These are phyloP conservation scores for Chaetops frenatus DNA, from an alignment of 2,113 vertebrate species.

Conservation along the genomic window DNA sequence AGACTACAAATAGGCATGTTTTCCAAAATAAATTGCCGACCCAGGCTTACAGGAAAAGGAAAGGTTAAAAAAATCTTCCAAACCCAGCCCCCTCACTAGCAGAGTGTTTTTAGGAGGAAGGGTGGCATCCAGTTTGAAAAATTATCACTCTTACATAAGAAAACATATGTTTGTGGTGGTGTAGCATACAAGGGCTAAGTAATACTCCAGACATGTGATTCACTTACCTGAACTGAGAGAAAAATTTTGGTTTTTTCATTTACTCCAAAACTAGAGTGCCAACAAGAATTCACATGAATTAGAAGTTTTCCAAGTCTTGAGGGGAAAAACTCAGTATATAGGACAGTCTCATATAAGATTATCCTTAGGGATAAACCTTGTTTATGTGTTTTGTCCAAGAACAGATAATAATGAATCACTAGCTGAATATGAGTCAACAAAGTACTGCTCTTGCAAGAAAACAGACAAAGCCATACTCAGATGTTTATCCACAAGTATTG, in stretches of 20 bases:
- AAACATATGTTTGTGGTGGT: not conserved
- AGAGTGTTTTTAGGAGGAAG: not conserved
- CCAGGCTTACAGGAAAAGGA: not conserved
- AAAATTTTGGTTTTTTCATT: not conserved
- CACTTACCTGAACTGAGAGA: not conserved
- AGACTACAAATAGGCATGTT: not conserved
- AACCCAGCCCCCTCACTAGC: not conserved
- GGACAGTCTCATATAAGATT: not conserved
- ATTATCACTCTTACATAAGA: not conserved
- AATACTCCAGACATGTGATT: not conserved
- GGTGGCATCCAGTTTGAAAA: not conserved
- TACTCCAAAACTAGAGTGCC: not conserved
- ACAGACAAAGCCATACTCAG: not conserved
- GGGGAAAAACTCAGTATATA: not conserved
- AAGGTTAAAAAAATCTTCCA: not conserved
- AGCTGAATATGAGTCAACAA: conserved; percentile 10
- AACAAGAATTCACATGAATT: not conserved
- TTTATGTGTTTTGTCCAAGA: conserved; percentile 41
- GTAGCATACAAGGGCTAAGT: not conserved
- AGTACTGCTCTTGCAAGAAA: not conserved
- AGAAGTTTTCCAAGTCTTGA: not conserved
- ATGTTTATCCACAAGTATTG: conserved; percentile 19
- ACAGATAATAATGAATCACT: conserved; percentile 30
- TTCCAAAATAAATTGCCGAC: not conserved
- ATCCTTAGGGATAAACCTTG: conserved; percentile 35